Evolutionary conservation across 1,140 invertebrate genomes (phyloP).

Genomic region (Megathymus violae): DNA sequence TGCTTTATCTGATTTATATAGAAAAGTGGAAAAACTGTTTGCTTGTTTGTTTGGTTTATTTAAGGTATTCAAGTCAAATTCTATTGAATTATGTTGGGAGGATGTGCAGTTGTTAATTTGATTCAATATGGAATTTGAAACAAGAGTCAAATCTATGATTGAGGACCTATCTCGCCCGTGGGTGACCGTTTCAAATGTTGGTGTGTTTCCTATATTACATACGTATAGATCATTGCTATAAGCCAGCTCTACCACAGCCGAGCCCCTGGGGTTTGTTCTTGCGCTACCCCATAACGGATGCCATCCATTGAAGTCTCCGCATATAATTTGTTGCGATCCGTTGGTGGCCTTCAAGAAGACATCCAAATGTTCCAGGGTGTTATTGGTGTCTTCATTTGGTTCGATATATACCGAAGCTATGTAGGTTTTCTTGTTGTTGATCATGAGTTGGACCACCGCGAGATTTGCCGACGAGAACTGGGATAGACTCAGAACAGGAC

Average conservation of each 20-base stretch:
- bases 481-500: slow-evolving; percentile 10
- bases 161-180: background rate
- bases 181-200: slow-evolving; percentile 28
- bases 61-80: background rate
- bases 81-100: background rate
- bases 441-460: background rate
- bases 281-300: slow-evolving; percentile 15
- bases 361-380: background rate
- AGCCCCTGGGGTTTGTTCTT: background rate
- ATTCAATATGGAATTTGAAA: background rate
- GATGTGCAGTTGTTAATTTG: background rate
- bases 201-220: slow-evolving; percentile 12
- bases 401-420: slow-evolving; percentile 28
- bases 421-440: background rate
- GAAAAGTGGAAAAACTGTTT: background rate
- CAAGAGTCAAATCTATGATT: slow-evolving; percentile 7
- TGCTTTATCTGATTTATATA: background rate
- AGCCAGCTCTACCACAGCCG: background rate
- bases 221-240: slow-evolving; percentile 5
- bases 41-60: too few relatives aligned
- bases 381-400: slow-evolving; percentile 11
- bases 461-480: slow-evolving; percentile 33
- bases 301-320: slow-evolving; percentile 32
- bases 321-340: background rate
- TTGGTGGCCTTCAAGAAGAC: background rate